Evolutionary conservation across 2,888 invertebrate genomes (phyloP).

Genomic region (Sesamia inferens): DNA sequence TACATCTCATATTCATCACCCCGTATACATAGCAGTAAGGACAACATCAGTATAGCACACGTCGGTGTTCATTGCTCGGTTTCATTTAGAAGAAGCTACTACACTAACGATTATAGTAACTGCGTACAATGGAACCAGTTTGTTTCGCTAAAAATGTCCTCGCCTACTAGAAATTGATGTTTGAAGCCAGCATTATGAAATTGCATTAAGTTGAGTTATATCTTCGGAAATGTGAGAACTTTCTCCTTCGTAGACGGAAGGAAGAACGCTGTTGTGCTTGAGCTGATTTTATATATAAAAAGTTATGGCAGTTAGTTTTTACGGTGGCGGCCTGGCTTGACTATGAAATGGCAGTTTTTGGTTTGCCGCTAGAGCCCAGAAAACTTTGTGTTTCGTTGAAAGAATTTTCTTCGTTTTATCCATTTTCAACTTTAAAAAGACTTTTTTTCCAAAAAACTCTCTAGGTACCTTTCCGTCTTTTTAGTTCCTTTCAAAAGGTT

Average conservation of each 20-base stretch:
- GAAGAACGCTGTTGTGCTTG: conserved; percentile 19
- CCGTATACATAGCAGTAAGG: background rate
- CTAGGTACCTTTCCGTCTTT: conserved; percentile 20
- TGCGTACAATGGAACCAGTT: conserved; percentile 57
- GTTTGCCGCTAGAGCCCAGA: background rate
- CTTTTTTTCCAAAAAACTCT: conserved; percentile 23
- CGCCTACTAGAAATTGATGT: conserved; percentile 53
- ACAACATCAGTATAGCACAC: conserved; percentile 36
- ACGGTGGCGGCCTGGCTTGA: conserved; percentile 30
- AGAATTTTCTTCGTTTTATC: background rate
- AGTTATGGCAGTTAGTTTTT: conserved; percentile 29
- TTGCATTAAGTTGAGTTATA: conserved; percentile 49
- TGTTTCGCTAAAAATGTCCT: conserved; percentile 58
- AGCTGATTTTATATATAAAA: conserved; percentile 5
- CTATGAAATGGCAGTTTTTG: conserved; percentile 14
- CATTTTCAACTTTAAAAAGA: background rate
- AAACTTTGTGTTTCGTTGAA: background rate
- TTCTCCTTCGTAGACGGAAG: conserved; percentile 17
- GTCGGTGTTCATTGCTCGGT: conserved; percentile 41
- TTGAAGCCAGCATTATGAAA: conserved; percentile 47
- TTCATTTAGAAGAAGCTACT: conserved; percentile 37
- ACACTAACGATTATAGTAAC: conserved; percentile 66
- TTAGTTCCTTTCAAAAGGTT: conserved; percentile 56
- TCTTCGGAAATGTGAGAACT: conserved; percentile 50
- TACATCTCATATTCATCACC: background rate